These are phyloP conservation scores for Lobophora halterata DNA, from an alignment of 2,888 invertebrate species.

Conservation along the genomic window DNA sequence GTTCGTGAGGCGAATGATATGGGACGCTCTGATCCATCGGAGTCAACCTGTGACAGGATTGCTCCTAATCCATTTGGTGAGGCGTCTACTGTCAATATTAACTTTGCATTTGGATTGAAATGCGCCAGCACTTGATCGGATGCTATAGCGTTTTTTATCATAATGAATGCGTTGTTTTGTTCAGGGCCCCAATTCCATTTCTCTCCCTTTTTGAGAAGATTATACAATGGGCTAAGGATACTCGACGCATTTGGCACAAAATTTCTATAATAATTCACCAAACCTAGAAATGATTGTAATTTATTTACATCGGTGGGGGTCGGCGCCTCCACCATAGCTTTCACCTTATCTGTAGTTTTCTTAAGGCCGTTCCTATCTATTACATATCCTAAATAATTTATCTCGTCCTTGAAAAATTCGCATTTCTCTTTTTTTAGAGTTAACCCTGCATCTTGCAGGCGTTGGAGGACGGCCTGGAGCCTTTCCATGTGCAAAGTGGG, in stretches of 20 bases:
- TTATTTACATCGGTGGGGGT: conserved; percentile 22
- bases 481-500: not conserved
- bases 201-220: not conserved
- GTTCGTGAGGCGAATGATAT: not conserved
- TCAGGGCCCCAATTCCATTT: conserved; percentile 12
- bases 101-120: conserved; percentile 23
- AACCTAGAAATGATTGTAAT: conserved; percentile 22
- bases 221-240: not conserved
- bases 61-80: conserved; percentile 31
- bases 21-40: conserved; percentile 5
- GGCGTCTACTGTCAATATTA: conserved; percentile 33
- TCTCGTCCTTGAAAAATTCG: conserved; percentile 22
- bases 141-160: conserved; percentile 22
- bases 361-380: too few relatives aligned
- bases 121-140: conserved; percentile 30
- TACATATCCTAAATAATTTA: conserved; percentile 22
- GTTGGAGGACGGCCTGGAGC: conserved; percentile 7
- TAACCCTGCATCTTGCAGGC: conserved; percentile 12
- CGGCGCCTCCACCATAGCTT: conserved; percentile 22
- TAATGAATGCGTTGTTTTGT: conserved; percentile 21
- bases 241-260: not conserved
- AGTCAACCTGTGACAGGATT: conserved; percentile 21
- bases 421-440: conserved; percentile 21
- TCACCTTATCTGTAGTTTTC: conserved; percentile 18
- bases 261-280: conserved; percentile 1